Evolutionary conservation across 2,113 vertebrate species (phyloP).

Genomic region (Rhagologus leucostigma): DNA sequence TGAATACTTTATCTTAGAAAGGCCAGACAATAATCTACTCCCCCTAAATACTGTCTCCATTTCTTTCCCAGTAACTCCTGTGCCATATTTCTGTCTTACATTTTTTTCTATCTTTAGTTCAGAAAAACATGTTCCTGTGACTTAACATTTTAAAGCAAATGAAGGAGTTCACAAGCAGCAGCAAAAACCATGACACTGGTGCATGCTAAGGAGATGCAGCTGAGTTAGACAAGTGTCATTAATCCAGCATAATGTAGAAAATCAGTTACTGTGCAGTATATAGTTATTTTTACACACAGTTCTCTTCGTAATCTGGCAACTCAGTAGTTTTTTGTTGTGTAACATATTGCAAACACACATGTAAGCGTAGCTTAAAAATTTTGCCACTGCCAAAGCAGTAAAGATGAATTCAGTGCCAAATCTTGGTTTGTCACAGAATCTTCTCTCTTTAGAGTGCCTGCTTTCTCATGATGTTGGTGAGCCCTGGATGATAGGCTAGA

Average conservation of each 20-base stretch:
- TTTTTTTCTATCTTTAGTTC: not conserved
- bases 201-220: not conserved
- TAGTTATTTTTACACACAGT: not conserved
- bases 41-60: not conserved
- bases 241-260: not conserved
- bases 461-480: not conserved
- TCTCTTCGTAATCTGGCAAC: not conserved
- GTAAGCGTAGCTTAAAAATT: not conserved
- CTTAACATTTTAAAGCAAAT: not conserved
- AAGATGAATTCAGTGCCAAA: not conserved
- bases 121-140: not conserved
- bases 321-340: not conserved
- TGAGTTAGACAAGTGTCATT: not conserved
- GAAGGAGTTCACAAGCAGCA: not conserved
- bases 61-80: not conserved
- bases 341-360: not conserved
- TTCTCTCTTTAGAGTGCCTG: not conserved
- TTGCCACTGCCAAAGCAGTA: not conserved
- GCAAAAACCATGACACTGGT: not conserved
- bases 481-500: not conserved
- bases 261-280: not conserved
- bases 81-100: not conserved
- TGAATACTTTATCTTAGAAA: not conserved
- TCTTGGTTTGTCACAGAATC: not conserved
- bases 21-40: not conserved